phyloP scores from a whole-genome alignment of 2,797 vertebrate species.

The Lindbergichthys nudifrons region DNA sequence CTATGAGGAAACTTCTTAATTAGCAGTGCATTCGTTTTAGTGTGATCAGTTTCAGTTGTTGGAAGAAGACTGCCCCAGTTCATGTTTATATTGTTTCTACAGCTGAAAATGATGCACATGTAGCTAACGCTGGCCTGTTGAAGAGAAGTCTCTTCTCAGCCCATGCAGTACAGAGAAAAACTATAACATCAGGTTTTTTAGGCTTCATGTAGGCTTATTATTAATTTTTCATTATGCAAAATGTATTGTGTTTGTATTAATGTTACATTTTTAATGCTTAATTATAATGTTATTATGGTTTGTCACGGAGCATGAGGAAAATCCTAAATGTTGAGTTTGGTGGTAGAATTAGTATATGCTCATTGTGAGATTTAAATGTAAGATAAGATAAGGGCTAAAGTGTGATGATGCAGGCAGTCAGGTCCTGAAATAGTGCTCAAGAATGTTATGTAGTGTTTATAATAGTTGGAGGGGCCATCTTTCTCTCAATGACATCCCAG shows the following conservation, averaged over 20 bases:
- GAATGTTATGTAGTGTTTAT: conserved; percentile 31
- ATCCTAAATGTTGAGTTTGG: conserved; percentile 10
- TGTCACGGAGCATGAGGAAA: conserved; percentile 16
- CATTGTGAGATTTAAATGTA: conserved; percentile 12
- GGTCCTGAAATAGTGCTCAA: conserved; percentile 32
- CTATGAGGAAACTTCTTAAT: conserved; percentile 14
- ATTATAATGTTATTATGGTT: conserved; percentile 2
- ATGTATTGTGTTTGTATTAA: background rate
- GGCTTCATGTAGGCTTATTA: conserved; percentile 2
- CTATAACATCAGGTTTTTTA: conserved; percentile 1
- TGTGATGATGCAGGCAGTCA: conserved; percentile 13
- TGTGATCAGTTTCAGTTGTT: conserved; percentile 20
- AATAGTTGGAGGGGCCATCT: conserved; percentile 6
- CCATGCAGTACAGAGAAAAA: conserved; percentile 13
- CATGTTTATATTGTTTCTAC: conserved; percentile 2
- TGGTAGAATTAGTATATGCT: background rate
- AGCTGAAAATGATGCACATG: background rate
- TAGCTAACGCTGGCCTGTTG: background rate
- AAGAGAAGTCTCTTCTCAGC: background rate
- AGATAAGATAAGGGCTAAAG: conserved; percentile 16
- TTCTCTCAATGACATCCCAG: conserved; percentile 10
- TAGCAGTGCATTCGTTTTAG: background rate
- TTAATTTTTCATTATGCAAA: conserved; percentile 12
- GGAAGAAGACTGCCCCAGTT: background rate
- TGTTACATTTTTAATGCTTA: conserved; percentile 21